Base-by-base conservation (phyloP, 2,797 vertebrate species). In the Pantherophis alleghaniensis region DNA sequence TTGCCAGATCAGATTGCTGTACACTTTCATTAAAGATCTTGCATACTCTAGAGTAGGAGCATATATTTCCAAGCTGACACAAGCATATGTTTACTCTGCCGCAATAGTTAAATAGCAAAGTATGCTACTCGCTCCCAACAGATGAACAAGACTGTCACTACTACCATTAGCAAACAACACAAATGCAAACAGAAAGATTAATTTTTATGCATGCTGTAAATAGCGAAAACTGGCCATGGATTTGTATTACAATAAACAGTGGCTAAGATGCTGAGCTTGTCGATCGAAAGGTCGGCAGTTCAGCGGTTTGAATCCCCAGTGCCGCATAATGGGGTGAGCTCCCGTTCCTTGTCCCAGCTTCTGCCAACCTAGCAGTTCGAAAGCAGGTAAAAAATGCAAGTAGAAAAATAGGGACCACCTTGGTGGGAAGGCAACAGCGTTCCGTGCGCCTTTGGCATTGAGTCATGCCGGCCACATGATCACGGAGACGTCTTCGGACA, bases 191-290 rank as follows among this genome's bases (percentile, higher is more conserved):
- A 88, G 91, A 94, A 88, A 92, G 94, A 79, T 87, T 55, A 42
- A 94, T 96, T 93, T 93, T 56, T 88, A 93, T 92, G 63, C 92
- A 57, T 88, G 74, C 95, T 86, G 95, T 86, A 93, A 92, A 92
- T 2, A 94, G 87, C 83, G 93, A 95, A 94, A 60, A 95, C 92
- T 86, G 90, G 11, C 87, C 55, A n/a, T 57, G 11, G 95, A 95
- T 91, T 92, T 93, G 92, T 91, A 86, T 55, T 94, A 94, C 51
- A 95, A 94, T 18, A 96, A 96, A 51, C 47, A 51, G 47, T 51
- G 47, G 47, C 47, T 51, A 51, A 51, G 47, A 51, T 51, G 47
- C 6, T 51, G 47, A 51, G 47, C 47, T 51, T 51, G 47, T 51
- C 0, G 6, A 51, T 51, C 47, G 1, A 51, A 51, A 51, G 7